Evolutionary conservation across 2,797 vertebrate species (phyloP), one percentile per base, ranked within the genome.

Genomic region (Acanthopagrus latus): DNA sequence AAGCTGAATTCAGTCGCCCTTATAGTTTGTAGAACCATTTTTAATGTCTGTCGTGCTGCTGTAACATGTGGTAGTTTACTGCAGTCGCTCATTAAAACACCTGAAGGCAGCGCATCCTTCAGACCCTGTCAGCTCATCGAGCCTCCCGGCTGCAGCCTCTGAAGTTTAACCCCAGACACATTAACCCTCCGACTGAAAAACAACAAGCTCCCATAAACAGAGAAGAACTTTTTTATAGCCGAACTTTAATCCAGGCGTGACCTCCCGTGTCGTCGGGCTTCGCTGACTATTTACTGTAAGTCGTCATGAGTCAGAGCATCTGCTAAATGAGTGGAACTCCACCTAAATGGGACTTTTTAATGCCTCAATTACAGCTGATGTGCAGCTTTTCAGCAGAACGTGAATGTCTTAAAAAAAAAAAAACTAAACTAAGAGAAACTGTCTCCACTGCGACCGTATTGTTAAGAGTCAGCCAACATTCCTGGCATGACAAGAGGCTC

Each of bases 381-480:
- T 58, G 60, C 46, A 80, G 70, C 48, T 51, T 72, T 23, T 21
- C 7, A 67, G 17, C 23, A 41, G 4, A 27, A 25, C 2, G 0
- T 44, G 17, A 12, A 25, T 21, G 63, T 41, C 38, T 69, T 20
- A 60, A 21, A 29, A 83, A 14, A 44, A 3, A 16, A 16, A 44
- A 85, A 80, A 12, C 20, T 70, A 48, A 67, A 76, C 13, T 1
- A 64, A 29, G 5, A 62, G 43, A 64, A 76, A 33, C 41, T 23
- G 71, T 76, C 56, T 64, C 44, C n/a, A 13, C 25, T 77, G 47
- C 7, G 12, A 80, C 74, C 11, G 47, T 65, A 86, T 81, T 84
- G 68, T 76, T 67, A 21, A 21, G 64, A 8, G 21, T 70, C 71
- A 82, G 78, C 74, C 71, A 83, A 87, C 91, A 93, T 93, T 91